phyloP scores from a whole-genome alignment of 1,140 invertebrate species.

The Heliconius hermathena region DNA sequence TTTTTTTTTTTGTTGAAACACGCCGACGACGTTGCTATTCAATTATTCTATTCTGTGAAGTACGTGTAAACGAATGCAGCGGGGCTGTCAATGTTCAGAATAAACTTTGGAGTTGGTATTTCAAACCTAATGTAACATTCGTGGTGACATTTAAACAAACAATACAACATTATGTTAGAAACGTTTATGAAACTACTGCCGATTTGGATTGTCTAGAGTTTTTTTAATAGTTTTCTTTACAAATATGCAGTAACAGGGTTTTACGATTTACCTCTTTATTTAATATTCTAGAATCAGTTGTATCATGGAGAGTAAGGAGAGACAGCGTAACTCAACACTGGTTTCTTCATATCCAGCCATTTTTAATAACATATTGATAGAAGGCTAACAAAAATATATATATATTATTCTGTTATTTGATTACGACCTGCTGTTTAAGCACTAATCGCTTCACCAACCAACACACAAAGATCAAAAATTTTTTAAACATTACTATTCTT shows the following conservation, averaged over 20 bases:
- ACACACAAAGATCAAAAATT: too few relatives aligned
- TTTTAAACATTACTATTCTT: too few relatives aligned
- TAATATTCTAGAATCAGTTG: too few relatives aligned
- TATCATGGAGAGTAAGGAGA: too few relatives aligned
- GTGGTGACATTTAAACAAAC: slow-evolving; percentile 1
- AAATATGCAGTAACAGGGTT: neutral
- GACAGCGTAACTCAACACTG: too few relatives aligned
- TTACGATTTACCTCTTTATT: too few relatives aligned
- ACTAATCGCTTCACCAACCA: too few relatives aligned
- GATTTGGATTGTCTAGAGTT: neutral
- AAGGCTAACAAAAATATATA: too few relatives aligned
- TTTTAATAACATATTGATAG: too few relatives aligned
- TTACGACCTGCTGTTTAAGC: too few relatives aligned
- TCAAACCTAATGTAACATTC: slow-evolving; percentile 3
- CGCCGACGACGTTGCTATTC: slow-evolving; percentile 18
- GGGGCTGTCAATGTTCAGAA: slow-evolving; percentile 1
- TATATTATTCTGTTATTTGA: too few relatives aligned
- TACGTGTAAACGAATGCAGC: slow-evolving; percentile 26
- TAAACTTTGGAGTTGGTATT: slow-evolving; percentile 26
- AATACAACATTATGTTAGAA: neutral
- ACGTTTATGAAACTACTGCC: neutral
- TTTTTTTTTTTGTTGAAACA: slow-evolving; percentile 40
- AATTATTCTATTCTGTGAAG: slow-evolving; percentile 24
- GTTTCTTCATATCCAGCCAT: too few relatives aligned
- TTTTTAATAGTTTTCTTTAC: neutral